phyloP scores from a whole-genome alignment of 30 jellyfish, hydroid and myxozoan species.

The Aurelia sp. region DNA sequence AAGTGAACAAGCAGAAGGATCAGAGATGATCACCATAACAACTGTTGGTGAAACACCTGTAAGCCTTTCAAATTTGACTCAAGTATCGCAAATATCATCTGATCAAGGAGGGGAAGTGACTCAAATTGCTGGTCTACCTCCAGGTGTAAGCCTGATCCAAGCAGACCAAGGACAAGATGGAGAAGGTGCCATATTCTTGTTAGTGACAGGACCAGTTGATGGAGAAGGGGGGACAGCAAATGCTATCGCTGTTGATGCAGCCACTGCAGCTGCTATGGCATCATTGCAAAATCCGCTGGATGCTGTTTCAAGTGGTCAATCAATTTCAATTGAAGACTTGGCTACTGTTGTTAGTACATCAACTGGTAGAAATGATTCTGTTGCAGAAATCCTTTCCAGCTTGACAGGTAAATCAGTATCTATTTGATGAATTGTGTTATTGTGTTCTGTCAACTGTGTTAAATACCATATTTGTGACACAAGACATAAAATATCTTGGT shows the following conservation, averaged over 20 bases:
- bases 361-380: slow-evolving; percentile 66
- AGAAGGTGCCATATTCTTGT: slow-evolving; percentile 75
- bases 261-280: slow-evolving; percentile 76
- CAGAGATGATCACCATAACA: slow-evolving; percentile 27
- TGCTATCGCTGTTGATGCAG: slow-evolving; percentile 81
- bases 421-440: too few relatives aligned
- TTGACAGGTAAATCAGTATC: slow-evolving; percentile 39
- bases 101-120: slow-evolving; percentile 65
- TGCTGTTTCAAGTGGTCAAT: slow-evolving; percentile 59
- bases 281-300: slow-evolving; percentile 74
- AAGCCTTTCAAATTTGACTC: slow-evolving; percentile 30
- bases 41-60: slow-evolving; percentile 58
- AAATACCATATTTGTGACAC: too few relatives aligned
- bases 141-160: slow-evolving; percentile 78
- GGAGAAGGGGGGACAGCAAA: slow-evolving; percentile 75
- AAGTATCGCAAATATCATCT: slow-evolving; percentile 58
- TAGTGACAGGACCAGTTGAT: slow-evolving; percentile 86
- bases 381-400: slow-evolving; percentile 70
- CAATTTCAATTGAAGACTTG: slow-evolving; percentile 55
- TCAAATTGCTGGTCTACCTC: slow-evolving; percentile 64
- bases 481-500: too few relatives aligned
- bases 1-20: not conserved
- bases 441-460: too few relatives aligned
- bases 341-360: slow-evolving; percentile 61
- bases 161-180: slow-evolving; percentile 81